phyloP scores from a whole-genome alignment of 2,888 invertebrate genomes.

The Eumacrocentrus americanus region DNA sequence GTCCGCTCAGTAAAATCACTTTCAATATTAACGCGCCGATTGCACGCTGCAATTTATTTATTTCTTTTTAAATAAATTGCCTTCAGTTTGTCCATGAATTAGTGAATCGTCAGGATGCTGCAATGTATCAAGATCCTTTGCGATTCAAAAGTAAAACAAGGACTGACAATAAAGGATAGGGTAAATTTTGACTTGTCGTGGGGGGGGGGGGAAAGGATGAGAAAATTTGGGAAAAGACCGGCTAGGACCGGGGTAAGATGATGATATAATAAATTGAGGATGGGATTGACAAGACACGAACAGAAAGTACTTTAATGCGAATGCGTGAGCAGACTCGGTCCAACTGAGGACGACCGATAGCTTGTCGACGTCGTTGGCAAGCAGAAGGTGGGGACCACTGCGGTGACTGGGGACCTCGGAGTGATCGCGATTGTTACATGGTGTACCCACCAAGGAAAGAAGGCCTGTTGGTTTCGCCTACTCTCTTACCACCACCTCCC shows the following conservation, averaged over 20 bases:
- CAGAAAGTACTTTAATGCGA: conserved; percentile 49
- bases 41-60: too few relatives aligned
- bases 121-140: too few relatives aligned
- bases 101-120: too few relatives aligned
- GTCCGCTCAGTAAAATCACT: conserved; percentile 27
- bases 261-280: conserved; percentile 22
- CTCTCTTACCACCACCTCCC: conserved; percentile 22
- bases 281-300: conserved; percentile 12
- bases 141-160: conserved; percentile 2
- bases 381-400: conserved; percentile 40
- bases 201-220: neutral
- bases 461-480: conserved; percentile 32
- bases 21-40: conserved; percentile 18
- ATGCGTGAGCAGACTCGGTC: conserved; percentile 60
- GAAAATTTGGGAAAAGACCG: neutral
- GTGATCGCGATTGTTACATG: conserved; percentile 43
- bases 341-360: conserved; percentile 57
- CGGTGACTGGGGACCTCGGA: conserved; percentile 43
- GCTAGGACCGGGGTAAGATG: conserved; percentile 4
- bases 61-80: too few relatives aligned
- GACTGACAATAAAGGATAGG: neutral
- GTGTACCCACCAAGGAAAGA: conserved; percentile 24
- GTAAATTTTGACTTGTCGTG: neutral
- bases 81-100: too few relatives aligned
- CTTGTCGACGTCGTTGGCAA: conserved; percentile 43